Conservation (phyloP, 2,888 invertebrate genomes). For the Pristionchus arcanus region DNA sequence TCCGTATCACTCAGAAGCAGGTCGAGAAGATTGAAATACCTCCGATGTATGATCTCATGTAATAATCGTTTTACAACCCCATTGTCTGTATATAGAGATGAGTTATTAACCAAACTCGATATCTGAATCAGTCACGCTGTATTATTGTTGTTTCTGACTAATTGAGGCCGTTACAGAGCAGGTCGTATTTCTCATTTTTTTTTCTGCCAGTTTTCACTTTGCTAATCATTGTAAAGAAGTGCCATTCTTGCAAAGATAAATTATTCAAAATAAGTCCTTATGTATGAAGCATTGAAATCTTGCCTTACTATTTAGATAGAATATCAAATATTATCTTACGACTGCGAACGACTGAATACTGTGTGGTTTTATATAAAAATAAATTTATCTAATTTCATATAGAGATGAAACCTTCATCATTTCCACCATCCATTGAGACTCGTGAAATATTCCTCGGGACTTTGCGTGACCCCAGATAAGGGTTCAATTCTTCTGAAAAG, state of each 20-base stretch:
- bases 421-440: conserved; percentile 4
- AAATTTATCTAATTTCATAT: too few relatives aligned
- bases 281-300: too few relatives aligned
- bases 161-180: background rate
- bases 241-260: conserved; percentile 10
- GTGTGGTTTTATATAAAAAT: too few relatives aligned
- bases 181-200: background rate
- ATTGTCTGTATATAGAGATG: background rate
- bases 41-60: conserved; percentile 23
- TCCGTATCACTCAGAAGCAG: background rate
- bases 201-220: background rate
- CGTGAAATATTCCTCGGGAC: background rate
- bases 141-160: background rate
- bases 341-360: too few relatives aligned
- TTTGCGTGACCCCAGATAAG: background rate
- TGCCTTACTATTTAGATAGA: too few relatives aligned
- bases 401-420: background rate
- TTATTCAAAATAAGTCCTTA: background rate
- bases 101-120: background rate
- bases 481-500: background rate
- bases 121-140: background rate
- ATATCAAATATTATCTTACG: too few relatives aligned
- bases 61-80: background rate
- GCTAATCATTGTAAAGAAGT: background rate
- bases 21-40: conserved; percentile 26